Evolutionary conservation across 2,797 vertebrate species (phyloP).

Genomic region (Rhinogobio ventralis): DNA sequence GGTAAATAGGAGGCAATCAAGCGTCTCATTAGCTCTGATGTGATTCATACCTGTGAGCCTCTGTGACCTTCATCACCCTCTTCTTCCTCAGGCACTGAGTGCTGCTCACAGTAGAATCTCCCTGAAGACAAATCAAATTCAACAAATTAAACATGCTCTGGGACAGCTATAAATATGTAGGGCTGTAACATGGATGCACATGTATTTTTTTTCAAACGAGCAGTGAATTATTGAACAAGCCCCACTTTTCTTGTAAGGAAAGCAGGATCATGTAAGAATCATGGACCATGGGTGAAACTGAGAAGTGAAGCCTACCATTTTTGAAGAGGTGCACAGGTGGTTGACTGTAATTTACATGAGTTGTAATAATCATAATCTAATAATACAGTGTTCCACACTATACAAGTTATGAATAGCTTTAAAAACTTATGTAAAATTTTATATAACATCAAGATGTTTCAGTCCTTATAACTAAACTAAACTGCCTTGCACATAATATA

Average conservation of each 20-base stretch:
- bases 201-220: constrained; percentile 67
- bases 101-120: constrained; percentile 81
- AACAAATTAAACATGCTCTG: constrained; percentile 15
- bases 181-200: background rate
- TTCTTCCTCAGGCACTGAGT: constrained; percentile 70
- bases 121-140: constrained; percentile 69
- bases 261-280: background rate
- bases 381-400: background rate
- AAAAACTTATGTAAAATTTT: constrained; percentile 21
- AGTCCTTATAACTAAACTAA: background rate
- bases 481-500: too few species aligned
- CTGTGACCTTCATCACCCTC: constrained; percentile 36
- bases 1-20: constrained; percentile 20
- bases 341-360: constrained; percentile 9
- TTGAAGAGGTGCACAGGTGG: background rate
- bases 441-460: constrained; percentile 12
- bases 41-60: constrained; percentile 54
- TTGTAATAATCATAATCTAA: background rate
- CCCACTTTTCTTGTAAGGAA: background rate
- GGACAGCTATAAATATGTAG: background rate
- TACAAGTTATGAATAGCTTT: constrained; percentile 11
- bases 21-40: constrained; percentile 33
- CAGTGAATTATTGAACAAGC: constrained; percentile 61
- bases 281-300: background rate
- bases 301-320: background rate